Evolutionary conservation across 2,113 vertebrate genomes (phyloP).

Genomic region (Clarias batrachus): DNA sequence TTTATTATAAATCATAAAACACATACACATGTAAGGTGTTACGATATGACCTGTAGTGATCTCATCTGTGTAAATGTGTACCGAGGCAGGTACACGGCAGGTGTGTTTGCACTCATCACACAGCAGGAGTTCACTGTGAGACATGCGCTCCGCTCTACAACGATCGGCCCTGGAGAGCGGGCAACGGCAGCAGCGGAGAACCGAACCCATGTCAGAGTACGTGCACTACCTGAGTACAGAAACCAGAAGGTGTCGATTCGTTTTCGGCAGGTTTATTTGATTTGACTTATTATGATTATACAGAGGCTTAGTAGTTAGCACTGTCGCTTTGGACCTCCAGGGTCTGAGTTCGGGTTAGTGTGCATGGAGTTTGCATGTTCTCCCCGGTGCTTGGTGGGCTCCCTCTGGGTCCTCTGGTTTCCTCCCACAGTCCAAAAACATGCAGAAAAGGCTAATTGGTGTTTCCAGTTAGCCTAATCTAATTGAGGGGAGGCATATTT

Average conservation of each 20-base stretch:
- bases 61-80: slow-evolving; percentile 18
- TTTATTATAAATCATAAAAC: background rate
- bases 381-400: too few relatives aligned
- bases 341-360: too few relatives aligned
- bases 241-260: background rate
- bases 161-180: slow-evolving; percentile 82
- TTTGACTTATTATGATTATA: background rate
- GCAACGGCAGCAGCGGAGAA: slow-evolving; percentile 81
- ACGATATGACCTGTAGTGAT: background rate
- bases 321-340: too few relatives aligned
- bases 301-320: too few relatives aligned
- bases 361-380: too few relatives aligned
- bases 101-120: slow-evolving; percentile 84
- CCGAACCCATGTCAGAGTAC: slow-evolving; percentile 85
- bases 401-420: too few relatives aligned
- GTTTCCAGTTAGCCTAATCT: too few relatives aligned
- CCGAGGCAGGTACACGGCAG: slow-evolving; percentile 61
- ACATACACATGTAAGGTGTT: background rate
- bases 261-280: background rate
- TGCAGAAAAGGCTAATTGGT: too few relatives aligned
- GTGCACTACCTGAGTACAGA: slow-evolving; percentile 43
- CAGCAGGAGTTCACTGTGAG: slow-evolving; percentile 84
- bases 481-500: too few relatives aligned
- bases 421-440: too few relatives aligned
- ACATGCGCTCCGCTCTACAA: slow-evolving; percentile 80